Evolutionary conservation across 2,797 vertebrate genomes (phyloP).

Genomic region (Acanthopagrus latus): DNA sequence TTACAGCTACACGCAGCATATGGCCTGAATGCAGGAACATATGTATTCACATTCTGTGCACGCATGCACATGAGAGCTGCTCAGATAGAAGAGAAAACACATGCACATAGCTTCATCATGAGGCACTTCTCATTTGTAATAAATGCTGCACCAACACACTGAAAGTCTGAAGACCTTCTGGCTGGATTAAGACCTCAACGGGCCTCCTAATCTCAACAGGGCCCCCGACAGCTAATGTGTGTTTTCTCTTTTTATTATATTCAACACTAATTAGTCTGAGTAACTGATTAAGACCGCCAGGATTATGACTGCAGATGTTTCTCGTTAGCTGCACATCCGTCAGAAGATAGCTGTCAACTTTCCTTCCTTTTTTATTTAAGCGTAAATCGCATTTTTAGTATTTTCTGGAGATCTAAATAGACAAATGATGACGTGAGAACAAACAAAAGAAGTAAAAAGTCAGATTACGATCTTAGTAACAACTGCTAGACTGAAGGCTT

Average conservation of each 20-base stretch:
- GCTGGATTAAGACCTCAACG: background rate
- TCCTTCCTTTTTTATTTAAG: background rate
- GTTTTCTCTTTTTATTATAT: background rate
- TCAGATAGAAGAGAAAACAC: background rate
- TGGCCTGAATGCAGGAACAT: constrained; percentile 27
- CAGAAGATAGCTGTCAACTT: background rate
- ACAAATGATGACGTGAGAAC: background rate
- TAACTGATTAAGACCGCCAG: background rate
- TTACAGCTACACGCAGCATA: background rate
- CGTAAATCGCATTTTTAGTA: background rate
- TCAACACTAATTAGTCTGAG: background rate
- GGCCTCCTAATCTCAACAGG: background rate
- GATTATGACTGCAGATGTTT: constrained; percentile 12
- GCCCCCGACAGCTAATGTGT: background rate
- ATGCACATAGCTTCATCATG: background rate
- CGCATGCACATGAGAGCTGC: background rate
- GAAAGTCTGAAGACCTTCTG: background rate
- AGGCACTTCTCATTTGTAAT: background rate
- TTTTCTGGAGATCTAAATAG: background rate
- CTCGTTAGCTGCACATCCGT: background rate
- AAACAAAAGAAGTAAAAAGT: background rate
- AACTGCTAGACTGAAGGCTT: background rate
- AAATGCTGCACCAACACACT: background rate
- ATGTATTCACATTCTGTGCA: constrained; percentile 23
- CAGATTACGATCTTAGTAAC: background rate